phyloP scores from a whole-genome alignment of 2,113 vertebrate species.

The Actenoides hombroni region DNA sequence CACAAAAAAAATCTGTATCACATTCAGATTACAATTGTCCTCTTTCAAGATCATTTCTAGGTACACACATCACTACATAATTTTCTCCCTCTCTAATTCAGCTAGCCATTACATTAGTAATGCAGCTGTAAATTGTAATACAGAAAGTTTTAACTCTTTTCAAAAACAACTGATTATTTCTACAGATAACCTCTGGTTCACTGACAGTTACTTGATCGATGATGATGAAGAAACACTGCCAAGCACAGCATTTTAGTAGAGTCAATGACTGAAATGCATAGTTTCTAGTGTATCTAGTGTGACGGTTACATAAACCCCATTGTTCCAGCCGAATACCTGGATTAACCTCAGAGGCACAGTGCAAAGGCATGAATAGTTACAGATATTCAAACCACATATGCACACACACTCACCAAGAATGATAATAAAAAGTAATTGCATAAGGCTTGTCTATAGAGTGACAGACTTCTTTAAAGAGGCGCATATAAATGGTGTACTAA shows the following conservation, averaged over 20 bases:
- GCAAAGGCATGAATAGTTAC: neutral
- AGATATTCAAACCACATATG: neutral
- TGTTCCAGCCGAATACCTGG: neutral
- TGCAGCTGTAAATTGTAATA: neutral
- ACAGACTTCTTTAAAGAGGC: neutral
- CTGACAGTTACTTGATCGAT: neutral
- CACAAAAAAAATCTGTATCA: neutral
- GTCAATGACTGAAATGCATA: neutral
- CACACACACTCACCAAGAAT: neutral
- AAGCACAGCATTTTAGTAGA: neutral
- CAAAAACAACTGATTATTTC: neutral
- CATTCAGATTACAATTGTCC: neutral
- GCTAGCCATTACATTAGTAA: neutral
- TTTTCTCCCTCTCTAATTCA: neutral
- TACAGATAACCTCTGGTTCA: neutral
- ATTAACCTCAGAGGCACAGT: neutral
- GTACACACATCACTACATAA: neutral
- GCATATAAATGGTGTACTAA: accelerated
- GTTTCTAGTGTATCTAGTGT: neutral
- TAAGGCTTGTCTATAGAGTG: neutral
- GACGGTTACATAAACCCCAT: neutral
- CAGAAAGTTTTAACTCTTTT: neutral
- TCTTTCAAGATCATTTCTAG: neutral
- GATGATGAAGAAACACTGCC: neutral
- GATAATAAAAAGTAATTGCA: neutral